These are phyloP conservation scores for human (Homo sapiens) DNA, from an alignment of 2,113 vertebrate species.

Conservation along the genomic window GRCh38 chr7:15669001-15669500, in stretches of 20 bases:
- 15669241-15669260: conserved; percentile 31
- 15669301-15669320: not conserved
- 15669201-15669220: conserved; percentile 15
- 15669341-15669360: not conserved
- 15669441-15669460: not conserved
- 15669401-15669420: not conserved
- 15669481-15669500: not conserved
- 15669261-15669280: conserved; percentile 51
- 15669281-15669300: not conserved
- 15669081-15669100: not conserved
- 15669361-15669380: not conserved
- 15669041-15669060: not conserved
- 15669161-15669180: conserved; percentile 48
- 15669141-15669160: conserved; percentile 52
- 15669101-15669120: not conserved
- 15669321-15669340: not conserved
- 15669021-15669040: not conserved
- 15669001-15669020: not conserved
- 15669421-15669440: conserved; percentile 27
- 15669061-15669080: not conserved
- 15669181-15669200: conserved; percentile 44
- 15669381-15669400: conserved; percentile 10
- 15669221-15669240: conserved; percentile 64
- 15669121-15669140: conserved; percentile 23
- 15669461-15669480: not conserved